phyloP scores from a whole-genome alignment of 2,888 invertebrate species.

The Limnephilus auricula region DNA sequence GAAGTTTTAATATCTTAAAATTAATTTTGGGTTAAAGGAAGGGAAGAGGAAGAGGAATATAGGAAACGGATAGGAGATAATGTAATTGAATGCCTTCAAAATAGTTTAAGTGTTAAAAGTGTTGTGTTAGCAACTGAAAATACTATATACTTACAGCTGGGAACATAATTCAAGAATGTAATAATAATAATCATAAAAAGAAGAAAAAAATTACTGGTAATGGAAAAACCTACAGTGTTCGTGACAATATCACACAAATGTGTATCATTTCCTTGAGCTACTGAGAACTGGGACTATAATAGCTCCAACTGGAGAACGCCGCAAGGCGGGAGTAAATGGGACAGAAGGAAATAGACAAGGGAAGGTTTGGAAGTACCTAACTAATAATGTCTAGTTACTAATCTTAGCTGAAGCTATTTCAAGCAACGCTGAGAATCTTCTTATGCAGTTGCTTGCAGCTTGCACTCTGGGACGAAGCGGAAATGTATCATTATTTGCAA shows the following conservation, averaged over 20 bases:
- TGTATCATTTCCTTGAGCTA: not conserved
- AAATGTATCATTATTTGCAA: not conserved
- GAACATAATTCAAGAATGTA: too few species aligned
- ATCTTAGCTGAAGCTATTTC: not conserved
- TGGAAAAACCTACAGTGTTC: not conserved
- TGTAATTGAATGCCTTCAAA: too few species aligned
- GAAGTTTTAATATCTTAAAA: too few species aligned
- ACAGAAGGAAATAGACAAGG: not conserved
- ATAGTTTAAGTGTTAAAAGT: too few species aligned
- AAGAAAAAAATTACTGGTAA: not conserved
- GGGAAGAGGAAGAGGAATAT: too few species aligned
- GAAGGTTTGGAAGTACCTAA: not conserved
- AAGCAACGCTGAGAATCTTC: not conserved
- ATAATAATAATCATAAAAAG: too few species aligned
- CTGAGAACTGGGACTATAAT: not conserved
- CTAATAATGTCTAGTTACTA: not conserved
- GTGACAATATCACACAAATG: not conserved
- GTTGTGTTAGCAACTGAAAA: too few species aligned
- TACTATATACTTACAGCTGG: too few species aligned
- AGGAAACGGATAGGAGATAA: too few species aligned
- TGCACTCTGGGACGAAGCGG: not conserved
- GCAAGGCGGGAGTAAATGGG: not conserved
- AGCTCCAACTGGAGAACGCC: not conserved
- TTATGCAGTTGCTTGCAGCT: not conserved
- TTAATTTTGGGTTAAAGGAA: too few species aligned